Conservation (phyloP, 2,797 vertebrate species). For the Anniella stebbinsi region DNA sequence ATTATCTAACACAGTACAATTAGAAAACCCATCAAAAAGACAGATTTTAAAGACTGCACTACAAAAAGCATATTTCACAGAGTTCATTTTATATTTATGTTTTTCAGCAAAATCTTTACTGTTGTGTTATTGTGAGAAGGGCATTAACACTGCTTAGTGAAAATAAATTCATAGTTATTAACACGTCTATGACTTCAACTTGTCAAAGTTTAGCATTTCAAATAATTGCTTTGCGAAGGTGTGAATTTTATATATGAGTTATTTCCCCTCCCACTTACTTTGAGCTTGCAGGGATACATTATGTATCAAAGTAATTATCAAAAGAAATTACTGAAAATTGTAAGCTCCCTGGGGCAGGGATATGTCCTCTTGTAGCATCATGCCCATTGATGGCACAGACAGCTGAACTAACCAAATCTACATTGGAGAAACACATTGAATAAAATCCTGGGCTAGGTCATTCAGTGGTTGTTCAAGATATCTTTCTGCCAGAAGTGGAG, state of each 20-base stretch:
- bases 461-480: not conserved
- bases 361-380: not conserved
- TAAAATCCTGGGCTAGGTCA: not conserved
- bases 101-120: constrained; percentile 57
- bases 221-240: constrained; percentile 54
- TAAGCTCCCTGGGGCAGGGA: not conserved
- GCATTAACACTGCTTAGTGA: constrained; percentile 51
- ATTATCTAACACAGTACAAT: constrained; percentile 50
- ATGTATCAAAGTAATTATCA: constrained; percentile 39
- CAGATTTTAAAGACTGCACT: constrained; percentile 52
- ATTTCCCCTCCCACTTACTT: constrained; percentile 40
- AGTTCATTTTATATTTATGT: constrained; percentile 57
- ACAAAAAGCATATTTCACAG: constrained; percentile 13
- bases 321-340: not conserved
- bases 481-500: not conserved
- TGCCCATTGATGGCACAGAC: not conserved
- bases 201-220: constrained; percentile 54
- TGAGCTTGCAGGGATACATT: constrained; percentile 41
- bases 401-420: not conserved
- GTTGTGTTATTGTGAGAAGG: constrained; percentile 55
- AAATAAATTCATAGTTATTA: constrained; percentile 61
- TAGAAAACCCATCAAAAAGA: constrained; percentile 55
- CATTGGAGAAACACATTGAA: not conserved
- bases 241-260: constrained; percentile 55
- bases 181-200: constrained; percentile 62